A percentile compares a stretch with the other conserved stretches of the same genome.
These are phyloP conservation scores for Xylocopa sonorina DNA, from an alignment of 1,140 invertebrate species.

Conservation along the genomic window DNA sequence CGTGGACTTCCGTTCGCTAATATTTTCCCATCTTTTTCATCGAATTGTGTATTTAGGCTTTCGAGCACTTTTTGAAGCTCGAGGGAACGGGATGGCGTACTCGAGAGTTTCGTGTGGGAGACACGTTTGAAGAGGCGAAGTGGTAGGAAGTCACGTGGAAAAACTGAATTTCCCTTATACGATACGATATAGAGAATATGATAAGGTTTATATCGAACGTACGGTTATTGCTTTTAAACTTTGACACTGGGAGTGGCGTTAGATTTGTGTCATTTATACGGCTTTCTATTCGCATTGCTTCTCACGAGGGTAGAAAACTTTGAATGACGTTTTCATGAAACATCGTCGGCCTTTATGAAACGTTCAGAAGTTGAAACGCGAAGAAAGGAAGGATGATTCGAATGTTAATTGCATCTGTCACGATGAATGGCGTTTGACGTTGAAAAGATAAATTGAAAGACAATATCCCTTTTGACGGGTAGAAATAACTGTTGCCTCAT, in stretches of 20 bases:
- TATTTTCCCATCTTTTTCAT: background rate
- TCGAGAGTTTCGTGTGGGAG: too few species aligned
- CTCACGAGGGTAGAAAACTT: too few species aligned
- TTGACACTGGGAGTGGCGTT: too few species aligned
- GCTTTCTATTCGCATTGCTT: too few species aligned
- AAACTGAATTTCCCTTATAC: background rate
- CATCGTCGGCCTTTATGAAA: background rate
- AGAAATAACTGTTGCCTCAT: background rate
- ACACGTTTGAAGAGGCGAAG: too few species aligned
- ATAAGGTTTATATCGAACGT: too few species aligned
- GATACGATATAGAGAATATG: too few species aligned
- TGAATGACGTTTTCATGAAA: background rate
- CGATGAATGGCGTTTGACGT: background rate
- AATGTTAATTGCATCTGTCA: background rate
- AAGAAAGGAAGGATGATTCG: background rate
- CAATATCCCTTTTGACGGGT: background rate
- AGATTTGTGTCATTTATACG: too few species aligned
- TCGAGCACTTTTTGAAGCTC: background rate
- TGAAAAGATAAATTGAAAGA: background rate
- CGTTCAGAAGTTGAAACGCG: background rate
- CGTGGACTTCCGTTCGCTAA: background rate
- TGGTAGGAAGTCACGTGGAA: background rate
- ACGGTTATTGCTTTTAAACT: too few species aligned
- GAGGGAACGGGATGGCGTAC: background rate
- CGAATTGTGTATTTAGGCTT: constrained; percentile 13